Conservation (phyloP, 1,140 invertebrate species). For the Neodiprion pinetum region DNA sequence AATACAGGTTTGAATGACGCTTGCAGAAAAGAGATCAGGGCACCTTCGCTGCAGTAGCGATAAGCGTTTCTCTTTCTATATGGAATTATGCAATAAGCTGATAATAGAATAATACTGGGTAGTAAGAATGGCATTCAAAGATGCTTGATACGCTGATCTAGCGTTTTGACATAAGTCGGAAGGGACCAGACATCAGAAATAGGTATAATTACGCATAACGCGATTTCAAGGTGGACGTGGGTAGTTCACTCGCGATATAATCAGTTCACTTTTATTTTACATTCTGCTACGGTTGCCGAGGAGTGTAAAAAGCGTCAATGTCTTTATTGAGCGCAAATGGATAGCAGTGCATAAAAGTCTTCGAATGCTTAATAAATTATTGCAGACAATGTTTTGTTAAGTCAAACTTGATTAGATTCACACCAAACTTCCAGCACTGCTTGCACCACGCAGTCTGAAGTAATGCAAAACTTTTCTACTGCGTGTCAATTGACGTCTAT, state of each 20-base stretch:
- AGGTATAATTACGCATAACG: background rate
- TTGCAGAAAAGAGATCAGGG: background rate
- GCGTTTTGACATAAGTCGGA: background rate
- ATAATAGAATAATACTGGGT: background rate
- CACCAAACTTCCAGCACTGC: background rate
- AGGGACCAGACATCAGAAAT: background rate
- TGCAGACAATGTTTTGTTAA: background rate
- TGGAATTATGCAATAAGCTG: too few species aligned
- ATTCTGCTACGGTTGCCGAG: background rate
- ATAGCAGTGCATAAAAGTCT: background rate
- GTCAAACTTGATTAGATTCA: background rate
- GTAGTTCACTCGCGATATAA: background rate
- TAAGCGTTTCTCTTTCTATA: background rate
- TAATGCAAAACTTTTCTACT: too few species aligned
- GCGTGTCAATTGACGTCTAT: too few species aligned
- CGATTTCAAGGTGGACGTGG: background rate
- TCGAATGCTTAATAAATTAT: background rate
- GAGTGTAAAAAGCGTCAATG: background rate
- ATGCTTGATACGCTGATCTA: background rate
- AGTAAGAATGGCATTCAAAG: background rate
- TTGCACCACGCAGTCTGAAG: too few species aligned
- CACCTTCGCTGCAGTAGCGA: background rate
- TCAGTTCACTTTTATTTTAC: background rate
- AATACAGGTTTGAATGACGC: background rate
- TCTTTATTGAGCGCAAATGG: background rate